Evolutionary conservation across 2,113 vertebrate genomes (phyloP), one percentile per base, ranked within the genome.

Genomic region (Motacilla alba): DNA sequence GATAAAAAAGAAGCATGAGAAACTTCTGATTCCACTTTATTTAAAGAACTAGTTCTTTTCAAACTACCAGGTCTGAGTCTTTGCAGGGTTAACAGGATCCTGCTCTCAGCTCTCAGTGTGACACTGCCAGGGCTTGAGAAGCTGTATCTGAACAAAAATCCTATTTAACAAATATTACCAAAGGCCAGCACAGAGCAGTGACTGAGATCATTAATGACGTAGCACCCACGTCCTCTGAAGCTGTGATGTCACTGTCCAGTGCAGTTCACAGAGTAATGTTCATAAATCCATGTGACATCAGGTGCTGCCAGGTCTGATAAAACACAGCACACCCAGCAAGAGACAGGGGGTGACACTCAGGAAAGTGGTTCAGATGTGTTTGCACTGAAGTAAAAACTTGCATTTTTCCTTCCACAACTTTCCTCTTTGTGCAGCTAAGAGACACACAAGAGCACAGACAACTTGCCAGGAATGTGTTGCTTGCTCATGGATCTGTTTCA

Each of bases 341-440:
- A 82, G 80, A 63, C 2, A 1, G 0, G 0, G 20, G 18, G 6
- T 52, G 24, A 10, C 18, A 58, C 9, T 37, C 33, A 60, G 31
- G 26, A 44, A 87, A 74, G 26, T 0, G 1, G 5, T 24, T 89
- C 52, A 81, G 49, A 17, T 41, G 22, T 50, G 27, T 47, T 89
- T 83, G 47, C 30, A 63, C 27, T 22, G 27, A 58, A 72, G 68
- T 37, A 83, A 77, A 60, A 60, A 18, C 10, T 31, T 6, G 2
- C 16, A 23, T 83, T 81, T 86, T 87, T 21, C 15, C 24, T 44
- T 23, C 44, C 66, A 22, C 0, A 6, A 13, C 30, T 52, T 31
- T 58, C 53, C 24, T 28, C 55, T 73, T 46, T 39, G 9, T 7
- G 7, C n/a, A 91, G 17, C 27, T 18, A 44, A 64, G 31, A 83